These are phyloP conservation scores for Phenganax subtilis DNA, from an alignment of 92 coral and sea anemone species.

Conservation along the genomic window DNA sequence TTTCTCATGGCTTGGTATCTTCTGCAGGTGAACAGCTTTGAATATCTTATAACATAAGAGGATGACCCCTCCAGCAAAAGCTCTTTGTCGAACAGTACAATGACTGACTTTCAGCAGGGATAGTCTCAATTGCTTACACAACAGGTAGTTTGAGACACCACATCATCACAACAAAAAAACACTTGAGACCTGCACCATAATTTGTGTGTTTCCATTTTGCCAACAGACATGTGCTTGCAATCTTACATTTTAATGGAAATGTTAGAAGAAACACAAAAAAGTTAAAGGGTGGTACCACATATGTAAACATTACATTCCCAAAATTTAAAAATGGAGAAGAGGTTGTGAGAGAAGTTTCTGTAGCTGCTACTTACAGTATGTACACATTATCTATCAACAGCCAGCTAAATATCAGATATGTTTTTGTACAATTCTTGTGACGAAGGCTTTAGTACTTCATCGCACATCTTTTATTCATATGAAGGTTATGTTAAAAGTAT, in stretches of 20 bases:
- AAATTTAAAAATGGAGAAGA: constrained; percentile 16
- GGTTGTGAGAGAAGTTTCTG: constrained; percentile 17
- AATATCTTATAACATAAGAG: not conserved
- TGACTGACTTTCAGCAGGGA: not conserved
- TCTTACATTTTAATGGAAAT: constrained; percentile 47
- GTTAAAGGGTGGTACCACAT: constrained; percentile 13
- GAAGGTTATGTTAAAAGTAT: constrained; percentile 35
- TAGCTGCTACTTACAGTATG: constrained; percentile 27
- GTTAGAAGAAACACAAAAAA: constrained; percentile 26
- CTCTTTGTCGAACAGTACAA: not conserved
- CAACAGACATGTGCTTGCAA: constrained; percentile 43
- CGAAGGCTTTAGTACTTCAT: too few relatives aligned
- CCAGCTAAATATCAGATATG: too few relatives aligned
- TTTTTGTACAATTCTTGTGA: too few relatives aligned
- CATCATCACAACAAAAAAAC: not conserved
- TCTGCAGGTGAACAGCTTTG: constrained; percentile 37
- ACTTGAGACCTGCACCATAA: not conserved
- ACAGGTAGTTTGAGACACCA: not conserved
- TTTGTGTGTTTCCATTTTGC: not conserved
- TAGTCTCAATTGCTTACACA: not conserved
- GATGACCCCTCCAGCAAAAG: not conserved
- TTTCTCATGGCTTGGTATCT: constrained; percentile 53
- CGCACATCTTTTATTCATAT: not conserved
- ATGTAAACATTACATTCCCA: constrained; percentile 27
- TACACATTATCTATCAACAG: too few relatives aligned